Percentiles rank a stretch among this genome's conserved stretches.
Conservation (phyloP, 2,797 vertebrate genomes). For the Acipenser transmontanus region DNA sequence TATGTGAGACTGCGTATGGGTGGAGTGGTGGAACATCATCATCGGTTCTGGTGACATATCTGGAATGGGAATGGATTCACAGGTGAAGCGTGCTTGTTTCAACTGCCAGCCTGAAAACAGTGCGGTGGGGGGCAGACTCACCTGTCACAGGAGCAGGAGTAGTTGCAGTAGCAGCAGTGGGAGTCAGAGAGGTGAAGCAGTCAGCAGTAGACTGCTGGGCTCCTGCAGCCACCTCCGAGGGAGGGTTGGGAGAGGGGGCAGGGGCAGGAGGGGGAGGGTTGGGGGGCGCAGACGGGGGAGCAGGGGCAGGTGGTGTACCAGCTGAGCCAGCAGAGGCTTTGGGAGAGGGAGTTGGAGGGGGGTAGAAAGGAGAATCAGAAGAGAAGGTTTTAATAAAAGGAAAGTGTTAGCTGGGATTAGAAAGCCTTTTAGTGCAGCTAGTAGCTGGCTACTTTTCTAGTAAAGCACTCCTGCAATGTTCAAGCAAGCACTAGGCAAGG, state of each 20-base stretch:
- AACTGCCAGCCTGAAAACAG: neutral
- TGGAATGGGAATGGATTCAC: no score
- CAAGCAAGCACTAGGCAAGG: neutral
- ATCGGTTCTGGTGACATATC: no score
- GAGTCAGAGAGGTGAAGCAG: conserved; percentile 86
- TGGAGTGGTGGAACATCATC: neutral
- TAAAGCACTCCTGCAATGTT: neutral
- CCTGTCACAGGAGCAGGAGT: conserved; percentile 75
- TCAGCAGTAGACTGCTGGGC: conserved; percentile 75
- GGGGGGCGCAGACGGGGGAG: conserved; percentile 57
- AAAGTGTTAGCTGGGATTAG: conserved; percentile 48
- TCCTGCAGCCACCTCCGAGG: conserved; percentile 66
- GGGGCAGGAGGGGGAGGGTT: conserved; percentile 42
- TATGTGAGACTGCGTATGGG: conserved; percentile 27
- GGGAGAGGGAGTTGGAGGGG: conserved; percentile 33
- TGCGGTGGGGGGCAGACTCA: conserved; percentile 62
- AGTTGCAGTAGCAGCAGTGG: conserved; percentile 49
- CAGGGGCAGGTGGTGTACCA: conserved; percentile 73
- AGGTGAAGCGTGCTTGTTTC: neutral
- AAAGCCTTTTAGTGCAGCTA: conserved; percentile 42
- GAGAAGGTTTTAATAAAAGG: conserved; percentile 58
- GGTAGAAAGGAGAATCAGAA: conserved; percentile 51
- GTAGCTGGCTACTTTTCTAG: neutral
- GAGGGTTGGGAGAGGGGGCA: conserved; percentile 50
- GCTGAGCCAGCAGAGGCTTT: conserved; percentile 59